Conservation (phyloP, 2,113 vertebrate species). For the Hydrolagus affinis region DNA sequence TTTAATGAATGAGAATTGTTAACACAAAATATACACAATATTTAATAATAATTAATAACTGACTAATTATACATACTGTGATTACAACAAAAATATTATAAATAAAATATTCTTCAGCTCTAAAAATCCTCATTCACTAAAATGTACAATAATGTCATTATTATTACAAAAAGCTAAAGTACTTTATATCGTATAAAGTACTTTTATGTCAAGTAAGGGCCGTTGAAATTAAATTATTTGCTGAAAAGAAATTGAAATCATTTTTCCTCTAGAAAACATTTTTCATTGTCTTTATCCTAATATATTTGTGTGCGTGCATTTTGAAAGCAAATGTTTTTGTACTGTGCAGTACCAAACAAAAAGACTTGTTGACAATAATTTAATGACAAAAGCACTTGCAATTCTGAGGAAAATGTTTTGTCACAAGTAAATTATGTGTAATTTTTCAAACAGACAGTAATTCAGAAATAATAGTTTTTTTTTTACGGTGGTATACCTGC, state of each 20-base stretch:
- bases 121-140: too few relatives aligned
- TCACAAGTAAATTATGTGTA: background rate
- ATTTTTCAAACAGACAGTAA: conserved; percentile 10
- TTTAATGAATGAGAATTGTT: too few relatives aligned
- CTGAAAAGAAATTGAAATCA: background rate
- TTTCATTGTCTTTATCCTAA: background rate
- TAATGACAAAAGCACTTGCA: background rate
- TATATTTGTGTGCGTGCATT: background rate
- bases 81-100: too few relatives aligned
- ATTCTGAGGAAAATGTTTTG: background rate
- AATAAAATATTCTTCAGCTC: too few relatives aligned
- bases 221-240: background rate
- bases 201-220: too few relatives aligned
- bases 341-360: background rate
- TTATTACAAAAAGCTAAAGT: too few relatives aligned
- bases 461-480: conserved; percentile 1
- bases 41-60: too few relatives aligned
- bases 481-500: background rate
- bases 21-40: too few relatives aligned
- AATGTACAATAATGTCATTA: too few relatives aligned
- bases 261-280: background rate
- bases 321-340: background rate
- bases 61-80: too few relatives aligned
- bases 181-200: too few relatives aligned
- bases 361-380: background rate